Percentiles rank a stretch among this genome's conserved stretches.
Evolutionary conservation across 1,140 invertebrate species (phyloP).

Genomic region (Bacillus rossius): DNA sequence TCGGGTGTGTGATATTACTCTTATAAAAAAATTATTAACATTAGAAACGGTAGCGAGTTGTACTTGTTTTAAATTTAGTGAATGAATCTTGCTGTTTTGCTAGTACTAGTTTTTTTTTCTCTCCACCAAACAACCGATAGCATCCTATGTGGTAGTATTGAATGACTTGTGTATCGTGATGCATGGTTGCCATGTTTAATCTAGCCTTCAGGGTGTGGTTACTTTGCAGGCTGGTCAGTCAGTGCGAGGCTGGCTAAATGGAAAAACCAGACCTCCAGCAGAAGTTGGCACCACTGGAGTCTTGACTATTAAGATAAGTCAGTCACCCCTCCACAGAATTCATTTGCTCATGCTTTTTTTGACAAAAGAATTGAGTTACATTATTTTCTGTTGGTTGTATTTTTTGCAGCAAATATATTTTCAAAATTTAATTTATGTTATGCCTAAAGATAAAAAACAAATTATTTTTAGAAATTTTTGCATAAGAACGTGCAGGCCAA

Average conservation of each 20-base stretch:
- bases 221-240: conserved; percentile 1
- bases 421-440: not conserved
- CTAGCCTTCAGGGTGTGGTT: conserved; percentile 5
- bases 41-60: no score
- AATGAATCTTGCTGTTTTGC: no score
- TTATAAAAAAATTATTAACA: no score
- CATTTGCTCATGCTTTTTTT: no score
- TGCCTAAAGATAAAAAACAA: no score
- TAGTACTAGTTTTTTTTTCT: no score
- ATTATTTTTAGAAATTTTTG: not conserved
- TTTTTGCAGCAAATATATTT: not conserved
- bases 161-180: not conserved
- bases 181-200: not conserved
- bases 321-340: not conserved
- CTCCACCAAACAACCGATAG: no score
- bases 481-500: conserved; percentile 10
- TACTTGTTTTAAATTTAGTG: no score
- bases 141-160: not conserved
- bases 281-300: not conserved
- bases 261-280: not conserved
- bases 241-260: conserved; percentile 2
- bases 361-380: no score
- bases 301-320: conserved; percentile 6
- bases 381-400: no score
- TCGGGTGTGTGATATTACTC: no score